Evolutionary conservation across 2,888 invertebrate genomes (phyloP), one percentile per base, ranked within the genome.

Genomic region (Mayetiola destructor): DNA sequence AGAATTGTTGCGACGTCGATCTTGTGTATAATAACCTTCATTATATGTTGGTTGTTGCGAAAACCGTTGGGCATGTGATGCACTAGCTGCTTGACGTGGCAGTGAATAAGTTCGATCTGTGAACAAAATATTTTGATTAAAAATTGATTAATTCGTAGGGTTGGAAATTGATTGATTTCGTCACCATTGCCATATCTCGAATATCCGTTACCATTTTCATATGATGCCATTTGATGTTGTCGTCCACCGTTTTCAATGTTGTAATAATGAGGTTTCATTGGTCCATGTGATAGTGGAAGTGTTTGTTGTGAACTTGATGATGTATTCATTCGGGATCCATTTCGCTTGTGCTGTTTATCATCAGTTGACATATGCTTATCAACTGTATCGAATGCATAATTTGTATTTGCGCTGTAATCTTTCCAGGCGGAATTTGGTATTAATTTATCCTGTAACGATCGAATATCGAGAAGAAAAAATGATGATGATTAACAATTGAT

Each of bases 361-460:
- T 85, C 84, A 20, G 48, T 27, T 48, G 48, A 27, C 8, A 48
- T 48, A 27, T 48, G 48, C 64, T 88, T 90, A n/a, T 71, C 71
- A 68, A 85, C 88, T 0, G 88, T 84, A 65, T 92, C 91, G 71
- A 91, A 92, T 0, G 88, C 91, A 72, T 90, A 91, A 72, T 91
- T 92, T 0, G 88, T 89, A 70, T 87, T 88, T 1, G 82, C 76
- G 0, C 86, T 82, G 68, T 90, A 91, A 67, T 91, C 91, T 68
- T 88, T 88, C 91, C 92, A 92, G 1, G 88, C 88, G 18, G 86
- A 82, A 69, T 82, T 85, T 21, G 85, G 84, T 63, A 90, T 86
- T 54, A 90, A 73, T 64, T 85, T 86, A 64, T 88, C 88, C 88
- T 90, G 76, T 23, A 21, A n/a, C 14, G 36, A 39, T n/a, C n/a